A percentile compares a stretch with the other conserved stretches of the same genome.
Evolutionary conservation across 2,888 invertebrate species (phyloP).

Genomic region (Archips xylosteana): DNA sequence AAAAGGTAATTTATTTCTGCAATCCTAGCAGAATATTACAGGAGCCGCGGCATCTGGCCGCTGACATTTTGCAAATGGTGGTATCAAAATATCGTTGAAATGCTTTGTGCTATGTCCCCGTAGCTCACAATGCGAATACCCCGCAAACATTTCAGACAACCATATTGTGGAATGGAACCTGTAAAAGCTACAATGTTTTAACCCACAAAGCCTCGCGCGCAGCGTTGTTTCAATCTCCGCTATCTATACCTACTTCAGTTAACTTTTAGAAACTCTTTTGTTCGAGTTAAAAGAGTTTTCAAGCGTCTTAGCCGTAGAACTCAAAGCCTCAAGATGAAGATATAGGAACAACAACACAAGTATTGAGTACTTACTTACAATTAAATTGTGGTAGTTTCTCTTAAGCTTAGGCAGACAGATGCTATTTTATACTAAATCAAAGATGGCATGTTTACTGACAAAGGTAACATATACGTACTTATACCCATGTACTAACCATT

Average conservation of each 20-base stretch:
- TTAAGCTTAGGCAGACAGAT: too few species aligned
- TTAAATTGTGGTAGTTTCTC: too few species aligned
- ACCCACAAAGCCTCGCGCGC: constrained; percentile 23
- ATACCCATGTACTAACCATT: too few species aligned
- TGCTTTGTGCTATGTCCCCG: constrained; percentile 40
- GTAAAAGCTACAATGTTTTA: constrained; percentile 38
- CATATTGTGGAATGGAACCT: constrained; percentile 26
- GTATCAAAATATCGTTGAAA: constrained; percentile 43
- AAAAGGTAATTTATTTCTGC: constrained; percentile 41
- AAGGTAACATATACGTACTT: too few species aligned
- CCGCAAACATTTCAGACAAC: constrained; percentile 27
- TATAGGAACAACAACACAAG: too few species aligned
- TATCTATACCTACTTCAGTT: not conserved
- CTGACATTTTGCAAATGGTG: constrained; percentile 44
- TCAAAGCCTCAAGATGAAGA: not conserved
- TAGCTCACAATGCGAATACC: constrained; percentile 37
- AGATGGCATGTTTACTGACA: too few species aligned
- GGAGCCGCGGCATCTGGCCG: constrained; percentile 37
- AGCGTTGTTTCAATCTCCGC: constrained; percentile 29
- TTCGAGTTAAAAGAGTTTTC: constrained; percentile 2
- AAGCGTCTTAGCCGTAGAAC: not conserved
- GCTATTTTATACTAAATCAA: too few species aligned
- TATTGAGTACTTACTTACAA: too few species aligned
- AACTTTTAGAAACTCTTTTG: not conserved
- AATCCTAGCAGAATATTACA: constrained; percentile 40